Conservation (phyloP, 2,888 invertebrate species). For the Scaeva pyrastri region DNA sequence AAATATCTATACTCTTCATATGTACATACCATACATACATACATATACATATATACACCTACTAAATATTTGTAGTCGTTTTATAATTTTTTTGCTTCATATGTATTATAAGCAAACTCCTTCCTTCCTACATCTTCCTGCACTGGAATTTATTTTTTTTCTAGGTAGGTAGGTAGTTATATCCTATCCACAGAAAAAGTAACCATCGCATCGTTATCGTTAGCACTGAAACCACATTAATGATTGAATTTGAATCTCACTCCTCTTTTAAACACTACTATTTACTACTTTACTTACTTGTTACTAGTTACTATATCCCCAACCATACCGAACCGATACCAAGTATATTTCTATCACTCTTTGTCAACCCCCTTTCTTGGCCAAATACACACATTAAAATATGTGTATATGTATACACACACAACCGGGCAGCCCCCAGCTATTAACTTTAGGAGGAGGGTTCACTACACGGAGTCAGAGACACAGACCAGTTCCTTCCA, state of each 20-base stretch:
- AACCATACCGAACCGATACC: background rate
- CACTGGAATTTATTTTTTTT: no score
- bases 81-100: no score
- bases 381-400: slow-evolving; percentile 2
- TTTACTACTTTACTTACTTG: background rate
- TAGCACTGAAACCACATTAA: background rate
- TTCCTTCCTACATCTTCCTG: no score
- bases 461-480: slow-evolving; percentile 21
- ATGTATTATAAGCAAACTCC: no score
- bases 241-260: background rate
- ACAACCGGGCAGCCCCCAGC: background rate
- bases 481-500: slow-evolving; percentile 61
- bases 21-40: no score
- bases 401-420: slow-evolving; percentile 2
- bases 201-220: background rate
- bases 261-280: slow-evolving; percentile 16
- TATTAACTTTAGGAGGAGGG: slow-evolving; percentile 61
- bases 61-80: no score
- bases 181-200: no score
- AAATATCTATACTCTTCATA: no score
- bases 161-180: no score
- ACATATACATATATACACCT: no score
- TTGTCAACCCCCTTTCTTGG: background rate
- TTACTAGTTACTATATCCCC: background rate
- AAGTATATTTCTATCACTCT: background rate